Evolutionary conservation across 2,797 vertebrate genomes (phyloP), one percentile per base, ranked within the genome.

Genomic region (Botia kubotai): DNA sequence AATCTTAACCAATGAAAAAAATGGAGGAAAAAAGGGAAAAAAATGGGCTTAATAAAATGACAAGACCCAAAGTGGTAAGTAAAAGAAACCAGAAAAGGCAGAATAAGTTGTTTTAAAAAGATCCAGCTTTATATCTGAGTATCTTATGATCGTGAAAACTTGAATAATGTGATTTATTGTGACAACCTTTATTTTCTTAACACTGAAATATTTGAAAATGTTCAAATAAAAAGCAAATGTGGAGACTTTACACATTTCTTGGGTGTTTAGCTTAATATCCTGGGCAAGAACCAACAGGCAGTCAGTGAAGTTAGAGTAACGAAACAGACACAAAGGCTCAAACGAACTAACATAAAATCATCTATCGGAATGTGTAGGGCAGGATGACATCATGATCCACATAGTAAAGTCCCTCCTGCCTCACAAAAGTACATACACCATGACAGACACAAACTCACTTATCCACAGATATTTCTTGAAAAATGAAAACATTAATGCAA

Each of bases 301-400:
- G 23, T 82, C 69, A 60, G 55, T 67, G 71, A 78, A 72, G 75
- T 26, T 65, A n/a, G 58, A 63, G 74, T n/a, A 13, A 14, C 13
- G 53, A 17, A 48, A 53, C 48, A 55, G 1, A 29, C 46, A 71
- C 57, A 39, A 55, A 60, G 21, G 75, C 43, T 58, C 33, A 46
- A 3, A 82, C 68, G 53, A 39, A 84, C 21, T 46, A 33, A 71
- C 10, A 39, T n/a, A 43, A 73, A 83, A 88, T 86, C 69, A 85
- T 88, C 85, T 88, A 89, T 87, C 89, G 92, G 94, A 94, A 94
- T 94, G 93, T 93, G 91, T 87, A 74, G 85, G 89, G 86, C 91
- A 89, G 89, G 88, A 90, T 68, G 77, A 86, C 82, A 48, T 83
- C 73, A 79, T 60, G 79, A 79, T 73, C 67, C 71, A 70, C 57